Base-by-base conservation (phyloP, 2,797 vertebrate genomes). In the Gymnoscopelus microlampas region DNA sequence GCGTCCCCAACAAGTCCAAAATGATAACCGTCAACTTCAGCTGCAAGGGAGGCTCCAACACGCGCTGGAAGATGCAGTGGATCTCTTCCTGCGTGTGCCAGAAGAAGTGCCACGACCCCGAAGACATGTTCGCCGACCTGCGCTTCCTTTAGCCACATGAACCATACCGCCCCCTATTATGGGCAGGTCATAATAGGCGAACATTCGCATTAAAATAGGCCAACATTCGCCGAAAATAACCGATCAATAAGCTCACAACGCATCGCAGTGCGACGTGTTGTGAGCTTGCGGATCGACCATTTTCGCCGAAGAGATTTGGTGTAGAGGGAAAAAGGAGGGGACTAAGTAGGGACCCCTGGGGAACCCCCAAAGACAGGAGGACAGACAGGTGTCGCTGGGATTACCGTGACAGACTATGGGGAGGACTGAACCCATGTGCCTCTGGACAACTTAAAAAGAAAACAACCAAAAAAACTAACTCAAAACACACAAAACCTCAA, bases 41-140 rank as follows among this genome's bases (percentile, higher is more conserved):
- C 11, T 99, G 98, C 74, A 94, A 93, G 60, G 93, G 85, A 0
- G 95, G 95, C 83, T 85, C 93, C 51, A 93, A 67, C 13, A 92
- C 95, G 24, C 91, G 90, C 68, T 98, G 98, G 97, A 96, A 95
- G 91, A 96, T 99, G 96, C 95, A 97, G 89, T 98, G 96, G 98
- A 94, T 98, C 80, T 96, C 88, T 0, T 98, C 98, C 0, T 99
- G 97, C 0, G 95, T 97, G 68, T 99, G 98, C 73, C 96, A 98
- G 80, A 95, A 87, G 88, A 93, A 89, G 48, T 99, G 98, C 81
- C 92, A 58, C 32, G 88, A 95, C 65, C 94, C 95, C 0, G 94
- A 89, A 26, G 95, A 99, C 83, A 85, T 96, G 83, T 99, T 99
- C 89, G 94, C 96, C 13, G 95, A 98, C 54, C 94, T 99, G 58